A percentile compares a stretch with the other conserved stretches of the same genome.
phyloP scores from a whole-genome alignment of 2,888 invertebrate genomes.

The Noctua janthina region DNA sequence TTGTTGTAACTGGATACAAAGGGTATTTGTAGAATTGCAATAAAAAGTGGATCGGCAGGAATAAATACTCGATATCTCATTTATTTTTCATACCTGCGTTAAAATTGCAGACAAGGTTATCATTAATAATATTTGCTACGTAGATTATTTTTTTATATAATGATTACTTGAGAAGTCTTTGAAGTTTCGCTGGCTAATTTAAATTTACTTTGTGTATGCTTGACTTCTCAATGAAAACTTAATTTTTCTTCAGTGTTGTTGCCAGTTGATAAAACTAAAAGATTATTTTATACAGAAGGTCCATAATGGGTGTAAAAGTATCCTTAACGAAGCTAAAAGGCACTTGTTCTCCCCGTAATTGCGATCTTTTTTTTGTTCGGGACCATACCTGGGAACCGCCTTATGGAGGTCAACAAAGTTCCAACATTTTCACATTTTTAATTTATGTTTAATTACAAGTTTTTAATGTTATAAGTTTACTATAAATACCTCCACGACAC shows the following conservation, averaged over 20 bases:
- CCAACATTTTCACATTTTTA: no score
- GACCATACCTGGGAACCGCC: no score
- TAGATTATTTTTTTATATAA: not conserved
- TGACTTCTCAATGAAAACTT: not conserved
- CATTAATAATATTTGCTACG: not conserved
- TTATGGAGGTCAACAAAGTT: no score
- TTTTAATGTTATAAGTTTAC: no score
- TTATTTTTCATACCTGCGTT: not conserved
- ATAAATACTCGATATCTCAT: constrained; percentile 26
- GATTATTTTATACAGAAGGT: not conserved
- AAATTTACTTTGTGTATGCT: not conserved
- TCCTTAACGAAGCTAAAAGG: no score
- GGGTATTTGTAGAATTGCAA: constrained; percentile 42
- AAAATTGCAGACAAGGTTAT: not conserved
- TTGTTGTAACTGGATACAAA: constrained; percentile 58
- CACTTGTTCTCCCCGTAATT: no score
- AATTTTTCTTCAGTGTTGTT: not conserved
- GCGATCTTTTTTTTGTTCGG: no score
- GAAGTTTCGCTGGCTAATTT: not conserved
- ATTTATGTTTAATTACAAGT: no score
- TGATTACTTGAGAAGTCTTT: not conserved
- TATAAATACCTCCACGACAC: no score
- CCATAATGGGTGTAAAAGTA: no score
- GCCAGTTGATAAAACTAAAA: not conserved
- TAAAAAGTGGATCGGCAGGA: constrained; percentile 32